Percentiles rank a stretch among this genome's conserved stretches.
These are phyloP conservation scores for Linnaemya tessellans DNA, from an alignment of 2,888 invertebrate species.

Conservation along the genomic window DNA sequence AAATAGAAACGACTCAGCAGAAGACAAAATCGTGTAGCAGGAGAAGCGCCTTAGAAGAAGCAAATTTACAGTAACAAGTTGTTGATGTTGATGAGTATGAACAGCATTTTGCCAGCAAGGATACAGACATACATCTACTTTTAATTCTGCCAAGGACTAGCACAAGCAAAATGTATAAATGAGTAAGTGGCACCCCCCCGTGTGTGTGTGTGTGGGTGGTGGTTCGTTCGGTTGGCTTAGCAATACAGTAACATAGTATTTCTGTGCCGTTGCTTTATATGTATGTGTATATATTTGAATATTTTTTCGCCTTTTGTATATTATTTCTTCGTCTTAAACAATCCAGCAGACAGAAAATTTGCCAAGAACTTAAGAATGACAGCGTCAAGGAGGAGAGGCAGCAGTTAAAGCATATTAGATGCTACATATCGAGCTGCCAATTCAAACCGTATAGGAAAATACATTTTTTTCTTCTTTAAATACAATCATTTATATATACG, in stretches of 20 bases:
- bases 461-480: constrained; percentile 11
- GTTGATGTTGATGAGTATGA: constrained; percentile 70
- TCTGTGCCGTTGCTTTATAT: constrained; percentile 20
- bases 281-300: background rate
- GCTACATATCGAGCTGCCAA: constrained; percentile 64
- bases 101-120: constrained; percentile 51
- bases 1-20: constrained; percentile 12
- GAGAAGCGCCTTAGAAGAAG: constrained; percentile 22
- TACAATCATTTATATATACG: constrained; percentile 11
- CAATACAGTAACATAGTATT: constrained; percentile 53
- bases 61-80: constrained; percentile 65
- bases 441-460: constrained; percentile 42
- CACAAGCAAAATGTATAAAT: constrained; percentile 3
- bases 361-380: constrained; percentile 60
- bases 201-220: background rate
- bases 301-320: constrained; percentile 11
- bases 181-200: background rate
- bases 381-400: constrained; percentile 14
- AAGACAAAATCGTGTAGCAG: constrained; percentile 13
- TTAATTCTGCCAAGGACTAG: constrained; percentile 36
- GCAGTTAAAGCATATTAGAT: constrained; percentile 17
- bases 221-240: constrained; percentile 51
- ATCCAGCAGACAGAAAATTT: constrained; percentile 66
- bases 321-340: constrained; percentile 55
- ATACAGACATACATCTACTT: constrained; percentile 23